These are phyloP conservation scores for Pangasius sanitwongsei DNA, from an alignment of 2,797 vertebrate genomes.

Conservation along the genomic window DNA sequence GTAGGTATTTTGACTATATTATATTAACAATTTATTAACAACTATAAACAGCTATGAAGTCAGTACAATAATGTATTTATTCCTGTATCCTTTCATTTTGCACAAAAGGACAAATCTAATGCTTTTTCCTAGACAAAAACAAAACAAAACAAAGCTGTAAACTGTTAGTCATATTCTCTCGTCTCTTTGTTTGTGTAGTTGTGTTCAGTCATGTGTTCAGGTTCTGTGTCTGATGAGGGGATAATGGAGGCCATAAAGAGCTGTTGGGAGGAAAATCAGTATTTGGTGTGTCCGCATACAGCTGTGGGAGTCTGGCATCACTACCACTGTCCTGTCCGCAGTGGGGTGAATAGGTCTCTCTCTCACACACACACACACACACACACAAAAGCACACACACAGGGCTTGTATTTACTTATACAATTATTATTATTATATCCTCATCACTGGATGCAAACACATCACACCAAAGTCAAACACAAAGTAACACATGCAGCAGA, in stretches of 20 bases:
- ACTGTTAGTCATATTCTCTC: background rate
- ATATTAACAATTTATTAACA: too few species aligned
- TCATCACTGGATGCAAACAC: conserved; percentile 11
- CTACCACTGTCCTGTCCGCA: conserved; percentile 75
- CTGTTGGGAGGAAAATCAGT: conserved; percentile 90
- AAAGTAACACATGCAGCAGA: background rate
- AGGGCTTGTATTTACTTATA: background rate
- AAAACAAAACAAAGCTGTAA: background rate
- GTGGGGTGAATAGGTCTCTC: conserved; percentile 64
- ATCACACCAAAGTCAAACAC: conserved; percentile 17
- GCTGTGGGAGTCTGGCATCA: conserved; percentile 87
- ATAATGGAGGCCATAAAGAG: conserved; percentile 80
- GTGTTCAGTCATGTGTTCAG: conserved; percentile 68
- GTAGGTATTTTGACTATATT: background rate
- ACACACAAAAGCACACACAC: background rate
- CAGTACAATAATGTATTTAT: background rate
- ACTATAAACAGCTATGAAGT: background rate
- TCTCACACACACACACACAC: conserved; percentile 25
- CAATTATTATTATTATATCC: background rate
- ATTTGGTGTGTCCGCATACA: conserved; percentile 90
- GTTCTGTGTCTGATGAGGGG: conserved; percentile 75
- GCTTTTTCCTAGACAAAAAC: background rate
- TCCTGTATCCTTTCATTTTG: background rate
- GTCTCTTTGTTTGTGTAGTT: conserved; percentile 70
- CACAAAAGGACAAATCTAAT: background rate